A percentile compares a stretch with the other conserved stretches of the same genome.
Evolutionary conservation across 2,113 vertebrate genomes (phyloP).

Genomic region (Eleginops maclovinus): DNA sequence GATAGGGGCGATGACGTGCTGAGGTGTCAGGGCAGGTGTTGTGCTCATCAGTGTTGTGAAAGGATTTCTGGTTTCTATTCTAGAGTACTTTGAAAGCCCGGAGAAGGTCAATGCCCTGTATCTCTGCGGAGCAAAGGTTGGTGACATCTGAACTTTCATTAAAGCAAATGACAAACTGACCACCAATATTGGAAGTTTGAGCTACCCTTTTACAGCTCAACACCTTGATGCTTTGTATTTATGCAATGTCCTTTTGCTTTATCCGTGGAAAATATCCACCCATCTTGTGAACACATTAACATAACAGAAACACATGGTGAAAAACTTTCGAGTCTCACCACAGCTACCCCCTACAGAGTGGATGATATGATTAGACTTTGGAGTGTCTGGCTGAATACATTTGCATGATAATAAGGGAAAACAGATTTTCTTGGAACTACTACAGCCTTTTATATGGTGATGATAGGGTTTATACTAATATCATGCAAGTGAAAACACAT

Average conservation of each 20-base stretch:
- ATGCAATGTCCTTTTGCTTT: background rate
- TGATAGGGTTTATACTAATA: conserved; percentile 20
- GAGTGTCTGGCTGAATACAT: conserved; percentile 73
- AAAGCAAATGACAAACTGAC: conserved; percentile 1
- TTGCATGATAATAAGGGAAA: conserved; percentile 69
- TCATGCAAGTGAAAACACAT: background rate
- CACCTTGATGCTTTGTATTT: background rate
- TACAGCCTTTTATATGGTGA: conserved; percentile 23
- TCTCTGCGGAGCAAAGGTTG: conserved; percentile 27
- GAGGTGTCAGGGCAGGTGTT: conserved; percentile 51
- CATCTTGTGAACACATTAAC: conserved; percentile 38
- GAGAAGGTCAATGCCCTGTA: conserved; percentile 21
- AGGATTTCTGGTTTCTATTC: conserved; percentile 38
- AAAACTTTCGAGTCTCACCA: conserved; percentile 56
- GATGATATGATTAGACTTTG: conserved; percentile 77
- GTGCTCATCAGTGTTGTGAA: conserved; percentile 46
- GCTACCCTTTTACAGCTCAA: background rate
- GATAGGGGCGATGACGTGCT: conserved; percentile 15
- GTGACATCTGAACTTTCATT: conserved; percentile 1
- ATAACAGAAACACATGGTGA: conserved; percentile 49
- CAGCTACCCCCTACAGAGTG: conserved; percentile 65
- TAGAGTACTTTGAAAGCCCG: conserved; percentile 4
- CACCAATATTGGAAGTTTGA: background rate
- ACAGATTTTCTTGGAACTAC: conserved; percentile 57
- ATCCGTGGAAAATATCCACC: background rate